A percentile compares a stretch with the other conserved stretches of the same genome.
Conservation (phyloP, 2,113 vertebrate species). For the Sturnira hondurensis region DNA sequence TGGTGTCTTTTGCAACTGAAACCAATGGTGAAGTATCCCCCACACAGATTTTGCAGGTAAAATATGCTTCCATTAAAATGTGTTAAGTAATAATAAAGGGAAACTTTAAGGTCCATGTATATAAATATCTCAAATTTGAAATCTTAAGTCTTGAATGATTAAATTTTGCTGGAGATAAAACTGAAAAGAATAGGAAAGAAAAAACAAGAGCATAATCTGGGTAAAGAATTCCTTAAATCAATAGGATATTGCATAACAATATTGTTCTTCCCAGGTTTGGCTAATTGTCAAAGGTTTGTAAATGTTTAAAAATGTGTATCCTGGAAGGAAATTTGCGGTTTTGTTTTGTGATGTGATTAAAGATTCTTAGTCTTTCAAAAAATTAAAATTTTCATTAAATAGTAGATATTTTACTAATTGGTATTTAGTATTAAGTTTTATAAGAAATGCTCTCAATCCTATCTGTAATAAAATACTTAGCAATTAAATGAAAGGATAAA, state of each 20-base stretch:
- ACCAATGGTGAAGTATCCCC: slow-evolving; percentile 86
- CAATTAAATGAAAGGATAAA: neutral
- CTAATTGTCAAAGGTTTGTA: slow-evolving; percentile 18
- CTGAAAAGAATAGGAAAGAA: neutral
- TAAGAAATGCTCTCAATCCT: neutral
- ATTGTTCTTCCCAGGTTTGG: neutral
- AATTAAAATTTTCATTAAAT: neutral
- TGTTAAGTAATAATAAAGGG: neutral
- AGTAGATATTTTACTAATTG: neutral
- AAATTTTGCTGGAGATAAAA: slow-evolving; percentile 35
- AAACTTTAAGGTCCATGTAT: neutral
- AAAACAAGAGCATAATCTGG: neutral
- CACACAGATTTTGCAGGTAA: slow-evolving; percentile 92
- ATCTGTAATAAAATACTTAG: slow-evolving; percentile 10
- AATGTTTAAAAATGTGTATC: neutral
- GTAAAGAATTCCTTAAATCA: neutral
- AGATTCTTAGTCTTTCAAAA: neutral
- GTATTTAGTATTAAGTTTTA: neutral
- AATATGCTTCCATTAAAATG: slow-evolving; percentile 46
- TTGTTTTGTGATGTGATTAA: neutral
- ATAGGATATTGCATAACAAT: neutral
- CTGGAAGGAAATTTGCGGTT: neutral
- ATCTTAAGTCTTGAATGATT: neutral
- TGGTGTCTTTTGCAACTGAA: slow-evolving; percentile 93
- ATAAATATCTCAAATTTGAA: neutral